Evolutionary conservation across 2,888 invertebrate genomes (phyloP).

Genomic region (Penaeus monodon): DNA sequence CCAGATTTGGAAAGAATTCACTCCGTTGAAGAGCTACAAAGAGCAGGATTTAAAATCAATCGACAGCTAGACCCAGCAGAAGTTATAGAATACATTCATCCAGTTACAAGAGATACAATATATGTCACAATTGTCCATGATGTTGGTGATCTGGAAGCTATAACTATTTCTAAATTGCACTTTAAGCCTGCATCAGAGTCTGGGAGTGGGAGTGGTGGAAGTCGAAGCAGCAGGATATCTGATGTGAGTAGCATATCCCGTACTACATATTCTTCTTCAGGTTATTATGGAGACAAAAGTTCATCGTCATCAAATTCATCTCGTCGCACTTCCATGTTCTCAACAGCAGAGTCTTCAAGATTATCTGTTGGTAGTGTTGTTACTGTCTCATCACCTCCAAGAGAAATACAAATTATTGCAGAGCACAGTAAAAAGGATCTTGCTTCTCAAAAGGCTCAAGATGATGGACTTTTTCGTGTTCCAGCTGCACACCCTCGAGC

Average conservation of each 20-base stretch:
- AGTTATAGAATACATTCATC: slow-evolving; percentile 26
- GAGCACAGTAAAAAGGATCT: slow-evolving; percentile 8
- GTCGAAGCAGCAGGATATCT: slow-evolving; percentile 27
- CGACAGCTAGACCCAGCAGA: not conserved
- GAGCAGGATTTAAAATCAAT: slow-evolving; percentile 17
- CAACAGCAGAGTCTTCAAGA: slow-evolving; percentile 40
- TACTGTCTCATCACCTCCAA: slow-evolving; percentile 39
- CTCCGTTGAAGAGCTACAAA: slow-evolving; percentile 20
- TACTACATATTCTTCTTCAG: slow-evolving; percentile 46
- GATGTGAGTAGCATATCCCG: slow-evolving; percentile 30
- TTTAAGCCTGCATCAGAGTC: not conserved
- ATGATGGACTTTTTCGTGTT: too few relatives aligned
- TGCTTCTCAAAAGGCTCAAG: not conserved
- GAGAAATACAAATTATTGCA: not conserved
- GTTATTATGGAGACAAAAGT: slow-evolving; percentile 58
- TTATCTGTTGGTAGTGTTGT: slow-evolving; percentile 53
- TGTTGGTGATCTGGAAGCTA: not conserved
- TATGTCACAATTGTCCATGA: slow-evolving; percentile 13
- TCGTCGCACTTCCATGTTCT: slow-evolving; percentile 32
- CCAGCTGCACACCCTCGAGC: too few relatives aligned
- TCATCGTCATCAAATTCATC: slow-evolving; percentile 38
- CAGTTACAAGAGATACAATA: slow-evolving; percentile 18
- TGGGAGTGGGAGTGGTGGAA: slow-evolving; percentile 29
- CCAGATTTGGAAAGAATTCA: not conserved
- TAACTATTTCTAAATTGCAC: slow-evolving; percentile 7